Base-by-base conservation (phyloP, 2,888 invertebrate species). In the Hanleya hanleyi region DNA sequence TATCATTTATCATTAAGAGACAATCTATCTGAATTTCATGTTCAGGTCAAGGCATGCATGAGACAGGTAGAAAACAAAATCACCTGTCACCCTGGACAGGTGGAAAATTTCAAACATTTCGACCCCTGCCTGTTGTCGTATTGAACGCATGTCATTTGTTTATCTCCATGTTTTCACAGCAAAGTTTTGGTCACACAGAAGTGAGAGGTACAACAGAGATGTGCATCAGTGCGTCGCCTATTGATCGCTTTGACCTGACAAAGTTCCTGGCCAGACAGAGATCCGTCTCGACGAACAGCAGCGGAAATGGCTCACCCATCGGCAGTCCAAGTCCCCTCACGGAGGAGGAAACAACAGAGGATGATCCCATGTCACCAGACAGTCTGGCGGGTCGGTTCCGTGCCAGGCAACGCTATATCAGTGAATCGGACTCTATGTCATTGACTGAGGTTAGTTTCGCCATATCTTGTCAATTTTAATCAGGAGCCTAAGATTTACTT, bases 131-230 rank as follows among this genome's bases (percentile, higher is more conserved):
- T n/a, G n/a, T n/a, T n/a, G n/a, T n/a, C n/a, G n/a, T n/a, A n/a
- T n/a, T n/a, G n/a, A n/a, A n/a, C n/a, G n/a, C n/a, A n/a, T n/a
- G n/a, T n/a, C n/a, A n/a, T n/a, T n/a, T n/a, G n/a, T n/a, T n/a
- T n/a, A n/a, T n/a, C n/a, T n/a, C n/a, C n/a, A n/a, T n/a, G 2
- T 4, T 32, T 4, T 6, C 32, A 18, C 49, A 65, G 67, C 29
- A 51, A 57, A 69, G 47, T 64, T 57, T 57, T 57, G 64, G 67
- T 1, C 22, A 35, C 50, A 91, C 91, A 9, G 79, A 84, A 49
- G 84, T 90, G 0, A 81, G 90, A 32, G 91, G 91, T 7, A 84
- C 82, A 26, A 90, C 90, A 76, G 91, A 91, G 77, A 70, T 88
- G 29, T 90, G 90, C 72, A 72, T 89, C 51, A 88, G 87, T 15